These are phyloP conservation scores for Miniopterus natalensis DNA, from an alignment of 2,113 vertebrate genomes.

Conservation along the genomic window DNA sequence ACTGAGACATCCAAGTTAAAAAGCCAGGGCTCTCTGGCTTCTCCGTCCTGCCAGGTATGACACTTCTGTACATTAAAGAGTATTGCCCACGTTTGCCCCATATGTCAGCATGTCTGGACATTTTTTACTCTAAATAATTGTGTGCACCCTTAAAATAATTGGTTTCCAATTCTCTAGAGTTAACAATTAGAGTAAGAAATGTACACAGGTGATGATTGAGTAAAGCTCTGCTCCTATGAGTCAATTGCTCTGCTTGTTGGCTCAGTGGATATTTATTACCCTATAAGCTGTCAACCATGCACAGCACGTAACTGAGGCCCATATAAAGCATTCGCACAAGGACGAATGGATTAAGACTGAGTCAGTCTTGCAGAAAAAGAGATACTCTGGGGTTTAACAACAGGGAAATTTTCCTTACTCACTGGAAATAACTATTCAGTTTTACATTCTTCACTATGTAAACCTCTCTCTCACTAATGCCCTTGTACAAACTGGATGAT, in stretches of 20 bases:
- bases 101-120: neutral
- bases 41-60: neutral
- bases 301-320: neutral
- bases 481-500: slow-evolving; percentile 5
- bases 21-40: slow-evolving; percentile 8
- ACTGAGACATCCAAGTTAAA: neutral
- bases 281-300: neutral
- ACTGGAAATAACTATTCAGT: slow-evolving; percentile 4
- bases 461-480: neutral
- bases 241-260: slow-evolving; percentile 49
- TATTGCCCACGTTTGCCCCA: neutral
- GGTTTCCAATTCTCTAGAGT: slow-evolving; percentile 39
- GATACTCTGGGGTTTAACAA: slow-evolving; percentile 47
- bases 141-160: neutral
- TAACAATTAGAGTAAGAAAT: slow-evolving; percentile 61
- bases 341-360: slow-evolving; percentile 27
- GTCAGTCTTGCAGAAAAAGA: slow-evolving; percentile 17
- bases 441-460: neutral
- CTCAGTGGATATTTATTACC: slow-evolving; percentile 40
- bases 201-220: neutral
- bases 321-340: slow-evolving; percentile 57
- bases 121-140: slow-evolving; percentile 51
- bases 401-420: slow-evolving; percentile 39
- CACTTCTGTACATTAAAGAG: neutral
- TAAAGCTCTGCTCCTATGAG: slow-evolving; percentile 28